Evolutionary conservation across 2,888 invertebrate species (phyloP).

Genomic region (Xanthia icteritia): DNA sequence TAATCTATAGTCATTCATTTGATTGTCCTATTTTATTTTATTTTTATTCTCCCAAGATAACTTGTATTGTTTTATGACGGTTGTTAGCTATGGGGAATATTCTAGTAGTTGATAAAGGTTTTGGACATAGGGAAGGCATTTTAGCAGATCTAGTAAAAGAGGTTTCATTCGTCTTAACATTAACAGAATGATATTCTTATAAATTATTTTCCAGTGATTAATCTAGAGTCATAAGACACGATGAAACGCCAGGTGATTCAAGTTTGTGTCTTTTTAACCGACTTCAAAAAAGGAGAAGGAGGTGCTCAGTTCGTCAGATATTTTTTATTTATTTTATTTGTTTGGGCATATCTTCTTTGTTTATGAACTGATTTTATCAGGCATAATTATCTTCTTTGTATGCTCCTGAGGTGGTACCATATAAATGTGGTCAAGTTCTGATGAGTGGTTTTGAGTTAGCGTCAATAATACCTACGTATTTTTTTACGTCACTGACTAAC

Average conservation of each 20-base stretch:
- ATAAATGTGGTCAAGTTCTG: too few relatives aligned
- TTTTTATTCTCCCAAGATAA: not conserved
- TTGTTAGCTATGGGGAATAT: not conserved
- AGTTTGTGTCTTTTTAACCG: too few relatives aligned
- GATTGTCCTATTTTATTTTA: constrained; percentile 6
- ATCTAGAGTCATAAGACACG: not conserved
- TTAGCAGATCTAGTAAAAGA: not conserved
- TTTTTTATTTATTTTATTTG: too few relatives aligned
- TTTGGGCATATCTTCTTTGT: too few relatives aligned
- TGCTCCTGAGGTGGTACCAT: too few relatives aligned
- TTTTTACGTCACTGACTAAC: too few relatives aligned
- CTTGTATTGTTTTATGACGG: not conserved
- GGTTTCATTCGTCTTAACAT: not conserved
- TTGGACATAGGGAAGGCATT: not conserved
- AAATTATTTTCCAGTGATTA: not conserved
- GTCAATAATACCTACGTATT: too few relatives aligned
- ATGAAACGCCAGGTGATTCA: not conserved
- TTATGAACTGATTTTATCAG: too few relatives aligned
- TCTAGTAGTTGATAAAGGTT: constrained; percentile 1
- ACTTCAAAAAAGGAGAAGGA: too few relatives aligned
- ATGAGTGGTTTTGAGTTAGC: too few relatives aligned
- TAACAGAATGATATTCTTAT: not conserved
- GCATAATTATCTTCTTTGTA: too few relatives aligned
- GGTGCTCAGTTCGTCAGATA: too few relatives aligned
- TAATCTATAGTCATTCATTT: constrained; percentile 5